Base-by-base conservation (phyloP, 2,888 invertebrate species). In the Cantharis rufa region DNA sequence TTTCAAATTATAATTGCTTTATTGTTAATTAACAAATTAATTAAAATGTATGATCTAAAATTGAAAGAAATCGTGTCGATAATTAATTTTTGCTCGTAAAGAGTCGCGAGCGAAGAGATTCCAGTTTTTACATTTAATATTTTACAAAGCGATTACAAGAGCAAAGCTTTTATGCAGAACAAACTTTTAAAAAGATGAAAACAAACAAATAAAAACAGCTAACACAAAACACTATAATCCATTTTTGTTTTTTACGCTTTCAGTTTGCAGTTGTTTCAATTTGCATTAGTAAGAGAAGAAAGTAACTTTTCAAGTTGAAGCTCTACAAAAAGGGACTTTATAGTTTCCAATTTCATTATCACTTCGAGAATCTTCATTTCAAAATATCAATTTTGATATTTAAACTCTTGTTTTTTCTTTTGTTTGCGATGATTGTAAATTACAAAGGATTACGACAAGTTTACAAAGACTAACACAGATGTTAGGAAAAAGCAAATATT, bases 171-270 rank as follows among this genome's bases (percentile, higher is more conserved):
- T 74, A 68, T 61, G 71, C 66, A 66, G 68, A 63, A 32, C 63
- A 75, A 75, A 74, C 70, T 70, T 70, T 70, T 74, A 69, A 62
- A 74, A 69, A 71, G 70, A 70, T 66, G 71, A 69, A 71, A 75
- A 74, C 70, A 74, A 74, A 74, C 69, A 74, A 70, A 74, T 63
- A 69, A 70, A 71, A 90, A 89, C 28, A 89, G 66, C 64, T 73
- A 72, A 71, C 70, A 73, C 71, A 73, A 74, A 78, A 80, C 74
- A 79, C 76, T 81, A 79, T 80, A 80, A 80, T 75, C 76, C 79
- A 73, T 80, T 82, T 82, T 78, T 78, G 76, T 77, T 82, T 79
- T 81, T 80, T 81, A 80, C 79, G 79, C 81, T 78, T 79, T 74
- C 77, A 79, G 80, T 80, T 79, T 79, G 78, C 81, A 78, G 81